A percentile compares a stretch with the other conserved stretches of the same genome.
These are phyloP conservation scores for Cladopsammia gracilis DNA, from an alignment of 64 coral and sea anemone species.

Conservation along the genomic window DNA sequence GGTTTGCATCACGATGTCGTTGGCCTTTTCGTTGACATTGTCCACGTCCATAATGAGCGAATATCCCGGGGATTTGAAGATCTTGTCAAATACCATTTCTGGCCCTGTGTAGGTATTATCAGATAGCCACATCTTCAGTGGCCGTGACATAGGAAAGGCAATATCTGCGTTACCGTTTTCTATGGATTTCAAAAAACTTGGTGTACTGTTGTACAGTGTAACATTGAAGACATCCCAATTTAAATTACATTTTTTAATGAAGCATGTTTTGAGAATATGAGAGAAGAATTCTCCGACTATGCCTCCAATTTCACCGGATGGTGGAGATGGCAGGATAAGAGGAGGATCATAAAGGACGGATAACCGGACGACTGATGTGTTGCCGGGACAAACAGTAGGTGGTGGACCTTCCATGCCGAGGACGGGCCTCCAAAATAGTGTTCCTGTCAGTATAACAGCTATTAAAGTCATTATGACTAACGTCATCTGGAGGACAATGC, in stretches of 20 bases:
- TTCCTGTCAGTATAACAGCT: too few relatives aligned
- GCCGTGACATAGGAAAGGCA: neutral
- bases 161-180: neutral
- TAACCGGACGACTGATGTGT: neutral
- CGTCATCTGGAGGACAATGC: too few relatives aligned
- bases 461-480: too few relatives aligned
- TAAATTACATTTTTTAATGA: neutral
- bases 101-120: neutral
- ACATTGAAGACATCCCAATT: neutral
- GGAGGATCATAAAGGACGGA: neutral
- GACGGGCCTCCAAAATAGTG: too few relatives aligned
- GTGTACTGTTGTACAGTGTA: neutral
- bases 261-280: neutral
- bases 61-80: constrained; percentile 23
- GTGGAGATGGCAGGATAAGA: neutral
- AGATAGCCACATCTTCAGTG: neutral
- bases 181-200: neutral
- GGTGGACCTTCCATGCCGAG: too few relatives aligned
- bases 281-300: neutral
- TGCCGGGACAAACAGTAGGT: too few relatives aligned
- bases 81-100: neutral
- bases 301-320: neutral
- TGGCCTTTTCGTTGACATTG: constrained; percentile 28
- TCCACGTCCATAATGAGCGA: constrained; percentile 32
- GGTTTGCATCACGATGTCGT: neutral